phyloP scores from a whole-genome alignment of 1,140 invertebrate species.

The Liolophura sinensis region DNA sequence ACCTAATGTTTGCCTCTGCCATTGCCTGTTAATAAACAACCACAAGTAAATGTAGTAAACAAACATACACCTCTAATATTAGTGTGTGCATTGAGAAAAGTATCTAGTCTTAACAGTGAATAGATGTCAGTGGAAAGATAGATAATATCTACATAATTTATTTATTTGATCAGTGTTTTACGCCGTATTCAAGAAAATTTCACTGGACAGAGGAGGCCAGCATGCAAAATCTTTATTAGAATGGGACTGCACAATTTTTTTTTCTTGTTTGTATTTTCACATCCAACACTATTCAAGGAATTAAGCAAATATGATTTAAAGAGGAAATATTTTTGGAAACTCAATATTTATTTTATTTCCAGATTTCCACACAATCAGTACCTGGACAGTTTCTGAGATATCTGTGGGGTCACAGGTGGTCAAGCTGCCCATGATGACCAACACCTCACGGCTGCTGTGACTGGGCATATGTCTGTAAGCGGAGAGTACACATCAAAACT shows the following conservation, averaged over 20 bases:
- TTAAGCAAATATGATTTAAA: background rate
- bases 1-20: slow-evolving; percentile 70
- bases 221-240: no score
- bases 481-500: slow-evolving; percentile 7
- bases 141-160: no score
- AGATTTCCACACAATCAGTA: slow-evolving; percentile 48
- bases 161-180: no score
- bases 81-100: no score
- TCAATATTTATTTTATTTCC: background rate
- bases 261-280: background rate
- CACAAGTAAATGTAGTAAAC: background rate
- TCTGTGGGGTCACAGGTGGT: slow-evolving; percentile 97
- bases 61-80: background rate
- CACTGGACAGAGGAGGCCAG: background rate
- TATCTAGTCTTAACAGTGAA: background rate
- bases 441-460: slow-evolving; percentile 89
- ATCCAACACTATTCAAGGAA: background rate
- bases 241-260: no score
- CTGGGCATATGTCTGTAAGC: slow-evolving; percentile 75
- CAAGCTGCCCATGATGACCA: slow-evolving; percentile 85
- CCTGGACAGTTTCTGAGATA: slow-evolving; percentile 84
- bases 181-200: no score
- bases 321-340: background rate
- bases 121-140: no score
- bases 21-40: slow-evolving; percentile 48